phyloP scores from a whole-genome alignment of 2,797 vertebrate species.

The Smutsia temminckii region DNA sequence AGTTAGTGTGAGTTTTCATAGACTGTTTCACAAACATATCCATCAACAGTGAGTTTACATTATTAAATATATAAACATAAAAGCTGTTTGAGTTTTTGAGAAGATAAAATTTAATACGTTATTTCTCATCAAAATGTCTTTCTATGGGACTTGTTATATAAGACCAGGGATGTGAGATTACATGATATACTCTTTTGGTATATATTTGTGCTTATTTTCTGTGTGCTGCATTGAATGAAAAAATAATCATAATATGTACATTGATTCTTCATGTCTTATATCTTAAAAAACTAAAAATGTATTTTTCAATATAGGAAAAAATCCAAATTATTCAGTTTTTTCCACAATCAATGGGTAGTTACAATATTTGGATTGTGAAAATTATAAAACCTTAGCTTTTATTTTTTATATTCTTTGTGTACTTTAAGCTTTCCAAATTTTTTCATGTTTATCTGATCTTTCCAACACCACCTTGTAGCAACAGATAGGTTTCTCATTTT shows the following conservation, averaged over 20 bases:
- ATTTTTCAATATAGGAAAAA: not conserved
- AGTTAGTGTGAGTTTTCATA: conserved; percentile 36
- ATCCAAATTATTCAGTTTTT: conserved; percentile 1
- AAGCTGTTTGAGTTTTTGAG: conserved; percentile 12
- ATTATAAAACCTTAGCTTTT: not conserved
- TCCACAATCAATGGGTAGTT: not conserved
- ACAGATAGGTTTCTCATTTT: not conserved
- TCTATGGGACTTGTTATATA: conserved; percentile 44
- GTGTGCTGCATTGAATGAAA: conserved; percentile 33
- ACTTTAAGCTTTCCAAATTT: not conserved
- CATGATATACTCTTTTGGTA: not conserved
- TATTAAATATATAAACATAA: conserved; percentile 20
- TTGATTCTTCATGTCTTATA: conserved; percentile 19
- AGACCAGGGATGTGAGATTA: not conserved
- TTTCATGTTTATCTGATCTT: conserved; percentile 23
- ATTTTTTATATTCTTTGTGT: not conserved
- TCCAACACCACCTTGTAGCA: not conserved
- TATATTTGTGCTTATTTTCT: conserved; percentile 25
- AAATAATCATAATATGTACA: conserved; percentile 3
- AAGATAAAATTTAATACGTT: conserved; percentile 30
- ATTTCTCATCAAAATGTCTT: conserved; percentile 22
- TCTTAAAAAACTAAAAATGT: conserved; percentile 36
- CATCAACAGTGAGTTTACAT: conserved; percentile 7
- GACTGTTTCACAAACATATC: not conserved
- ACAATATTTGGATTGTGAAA: conserved; percentile 43